Base-by-base conservation (phyloP, 2,113 vertebrate genomes). In the Casuarius casuarius region DNA sequence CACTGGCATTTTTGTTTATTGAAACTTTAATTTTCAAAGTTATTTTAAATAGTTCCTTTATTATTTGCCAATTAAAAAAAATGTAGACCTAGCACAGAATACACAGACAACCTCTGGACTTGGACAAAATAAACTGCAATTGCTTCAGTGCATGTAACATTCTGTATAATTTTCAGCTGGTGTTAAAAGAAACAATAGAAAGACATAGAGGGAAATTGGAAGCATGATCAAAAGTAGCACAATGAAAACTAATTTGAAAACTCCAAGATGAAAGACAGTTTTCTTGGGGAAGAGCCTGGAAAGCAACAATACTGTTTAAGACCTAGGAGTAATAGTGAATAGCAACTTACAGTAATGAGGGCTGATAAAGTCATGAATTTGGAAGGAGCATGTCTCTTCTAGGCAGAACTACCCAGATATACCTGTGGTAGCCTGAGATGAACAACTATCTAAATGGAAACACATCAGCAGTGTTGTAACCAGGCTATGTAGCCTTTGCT, bases 71-170 rank as follows among this genome's bases (percentile, higher is more conserved):
- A 22, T 51, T 86, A 23, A 46, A 68, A 67, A 35, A 28, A 74
- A 48, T 48, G 46, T 8, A 89, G 35, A 3, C 9, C 9, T 21
- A 61, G 31, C 25, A 28, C 78, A 90, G 95, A 97, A 97, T 58
- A 63, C 94, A 91, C 56, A 90, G 51, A 58, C 67, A 84, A 70
- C 19, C 13, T 91, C 63, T 87, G n/a, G 54, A 92, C 42, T 17
- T 73, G 56, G 63, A 87, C 10, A 52, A 81, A 95, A 93, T 66
- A 94, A 86, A 97, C 92, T 84, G 44, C 11, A 40, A 3, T 89
- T 84, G 4, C 58, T 75, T 61, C 44, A 76, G 9, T 58, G 11
- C 8, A 49, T 94, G 23, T 56, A 87, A 31, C 9, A 29, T 82
- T 87, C 31, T 73, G 10, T 76, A 25, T 52, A 90, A 83, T 18